Percentiles rank a stretch among this genome's conserved stretches.
These are phyloP conservation scores for Sebastes paucispinis DNA, from an alignment of 2,797 vertebrate species.

Conservation along the genomic window DNA sequence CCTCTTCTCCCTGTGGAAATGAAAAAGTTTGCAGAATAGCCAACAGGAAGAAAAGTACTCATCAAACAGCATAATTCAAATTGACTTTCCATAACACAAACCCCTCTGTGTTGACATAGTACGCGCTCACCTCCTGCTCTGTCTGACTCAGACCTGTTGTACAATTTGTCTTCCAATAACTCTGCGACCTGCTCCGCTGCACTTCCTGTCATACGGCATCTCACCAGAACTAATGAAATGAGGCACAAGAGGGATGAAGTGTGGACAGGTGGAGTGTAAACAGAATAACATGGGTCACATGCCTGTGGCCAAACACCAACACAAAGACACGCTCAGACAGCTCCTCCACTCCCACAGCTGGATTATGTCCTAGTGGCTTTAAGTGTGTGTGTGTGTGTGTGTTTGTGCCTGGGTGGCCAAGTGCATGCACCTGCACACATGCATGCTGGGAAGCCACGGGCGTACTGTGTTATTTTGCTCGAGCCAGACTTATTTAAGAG, in stretches of 20 bases:
- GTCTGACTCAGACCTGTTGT: conserved; percentile 13
- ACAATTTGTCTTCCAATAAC: conserved; percentile 3
- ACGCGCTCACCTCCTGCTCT: not conserved
- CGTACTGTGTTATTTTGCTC: not conserved
- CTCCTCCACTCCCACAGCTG: conserved; percentile 23
- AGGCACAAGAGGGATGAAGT: conserved; percentile 21
- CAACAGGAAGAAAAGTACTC: not conserved
- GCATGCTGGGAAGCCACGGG: not conserved
- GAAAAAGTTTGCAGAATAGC: not conserved
- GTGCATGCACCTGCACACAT: not conserved
- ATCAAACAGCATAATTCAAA: not conserved
- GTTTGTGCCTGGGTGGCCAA: conserved; percentile 12
- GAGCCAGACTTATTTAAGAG: not conserved
- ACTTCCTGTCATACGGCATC: not conserved
- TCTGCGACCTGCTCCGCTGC: not conserved
- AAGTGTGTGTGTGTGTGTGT: not conserved
- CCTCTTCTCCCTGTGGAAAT: not conserved
- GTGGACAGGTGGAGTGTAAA: conserved; percentile 45
- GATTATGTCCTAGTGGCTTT: conserved; percentile 7
- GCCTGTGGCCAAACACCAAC: conserved; percentile 11
- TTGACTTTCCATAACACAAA: not conserved
- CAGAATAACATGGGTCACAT: conserved; percentile 17
- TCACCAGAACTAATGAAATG: conserved; percentile 37
- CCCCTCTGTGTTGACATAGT: not conserved
- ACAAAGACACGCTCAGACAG: not conserved